Conservation (phyloP, 2,113 vertebrate genomes). For the Gavia stellata region DNA sequence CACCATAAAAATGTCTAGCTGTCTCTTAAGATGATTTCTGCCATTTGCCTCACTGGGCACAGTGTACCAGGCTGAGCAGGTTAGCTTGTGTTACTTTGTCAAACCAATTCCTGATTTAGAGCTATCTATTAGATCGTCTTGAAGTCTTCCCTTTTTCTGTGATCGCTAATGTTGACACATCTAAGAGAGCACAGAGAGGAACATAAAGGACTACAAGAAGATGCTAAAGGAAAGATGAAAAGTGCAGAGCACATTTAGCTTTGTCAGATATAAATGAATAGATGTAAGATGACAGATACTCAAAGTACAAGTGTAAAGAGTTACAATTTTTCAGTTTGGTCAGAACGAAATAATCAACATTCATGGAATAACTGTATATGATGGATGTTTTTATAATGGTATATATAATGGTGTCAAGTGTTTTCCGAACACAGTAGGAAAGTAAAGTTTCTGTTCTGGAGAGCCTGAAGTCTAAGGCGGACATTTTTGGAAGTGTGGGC, state of each 20-base stretch:
- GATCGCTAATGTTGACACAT: not conserved
- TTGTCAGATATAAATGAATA: not conserved
- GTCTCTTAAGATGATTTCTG: conserved; percentile 48
- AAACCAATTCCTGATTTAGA: conserved; percentile 1
- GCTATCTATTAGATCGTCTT: not conserved
- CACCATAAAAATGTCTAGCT: conserved; percentile 25
- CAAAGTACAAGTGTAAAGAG: not conserved
- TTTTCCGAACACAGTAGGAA: not conserved
- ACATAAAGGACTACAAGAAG: not conserved
- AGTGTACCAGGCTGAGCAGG: not conserved
- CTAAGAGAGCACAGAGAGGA: not conserved
- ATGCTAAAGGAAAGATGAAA: not conserved
- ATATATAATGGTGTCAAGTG: not conserved
- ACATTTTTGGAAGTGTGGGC: not conserved
- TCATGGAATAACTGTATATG: not conserved
- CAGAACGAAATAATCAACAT: conserved; percentile 1
- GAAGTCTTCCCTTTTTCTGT: conserved; percentile 2
- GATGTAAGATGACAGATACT: not conserved
- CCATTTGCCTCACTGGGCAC: not conserved
- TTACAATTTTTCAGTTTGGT: not conserved
- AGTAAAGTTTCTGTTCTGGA: not conserved
- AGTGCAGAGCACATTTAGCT: not conserved
- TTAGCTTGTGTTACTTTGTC: conserved; percentile 19
- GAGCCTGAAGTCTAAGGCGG: not conserved
- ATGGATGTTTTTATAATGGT: not conserved